Percentiles rank a stretch among this genome's conserved stretches.
Evolutionary conservation across 2,797 vertebrate species (phyloP).

Genomic region (Pogoniulus pusillus): DNA sequence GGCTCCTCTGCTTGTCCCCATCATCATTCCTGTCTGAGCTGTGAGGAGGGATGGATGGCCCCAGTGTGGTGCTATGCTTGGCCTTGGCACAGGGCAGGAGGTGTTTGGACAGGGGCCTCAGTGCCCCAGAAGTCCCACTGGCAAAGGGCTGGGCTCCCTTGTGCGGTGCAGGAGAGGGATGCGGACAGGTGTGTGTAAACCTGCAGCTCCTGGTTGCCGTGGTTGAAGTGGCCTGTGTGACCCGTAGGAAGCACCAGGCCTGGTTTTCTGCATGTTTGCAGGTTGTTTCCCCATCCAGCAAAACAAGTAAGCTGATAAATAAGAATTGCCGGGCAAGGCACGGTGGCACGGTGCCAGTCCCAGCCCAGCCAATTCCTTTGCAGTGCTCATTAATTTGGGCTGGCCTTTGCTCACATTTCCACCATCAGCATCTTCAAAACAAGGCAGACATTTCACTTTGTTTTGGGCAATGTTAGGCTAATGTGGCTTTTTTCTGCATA

Average conservation of each 20-base stretch:
- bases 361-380: slow-evolving; percentile 59
- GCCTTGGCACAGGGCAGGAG: not conserved
- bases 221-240: not conserved
- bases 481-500: slow-evolving; percentile 75
- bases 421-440: slow-evolving; percentile 63
- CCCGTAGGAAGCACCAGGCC: not conserved
- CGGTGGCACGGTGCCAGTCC: slow-evolving; percentile 30
- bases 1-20: not conserved
- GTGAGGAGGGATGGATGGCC: not conserved
- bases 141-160: not conserved
- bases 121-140: rapidly evolving
- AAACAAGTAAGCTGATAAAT: slow-evolving; percentile 24
- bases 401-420: slow-evolving; percentile 68
- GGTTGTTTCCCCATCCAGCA: slow-evolving; percentile 32
- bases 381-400: slow-evolving; percentile 65
- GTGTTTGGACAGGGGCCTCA: not conserved
- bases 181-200: rapidly evolving
- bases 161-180: not conserved
- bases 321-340: not conserved
- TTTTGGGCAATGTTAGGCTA: slow-evolving; percentile 73
- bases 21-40: not conserved
- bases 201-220: not conserved
- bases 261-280: not conserved
- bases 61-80: not conserved
- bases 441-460: slow-evolving; percentile 74